phyloP scores from a whole-genome alignment of 2,888 invertebrate genomes.

The Andricus quercusramuli region DNA sequence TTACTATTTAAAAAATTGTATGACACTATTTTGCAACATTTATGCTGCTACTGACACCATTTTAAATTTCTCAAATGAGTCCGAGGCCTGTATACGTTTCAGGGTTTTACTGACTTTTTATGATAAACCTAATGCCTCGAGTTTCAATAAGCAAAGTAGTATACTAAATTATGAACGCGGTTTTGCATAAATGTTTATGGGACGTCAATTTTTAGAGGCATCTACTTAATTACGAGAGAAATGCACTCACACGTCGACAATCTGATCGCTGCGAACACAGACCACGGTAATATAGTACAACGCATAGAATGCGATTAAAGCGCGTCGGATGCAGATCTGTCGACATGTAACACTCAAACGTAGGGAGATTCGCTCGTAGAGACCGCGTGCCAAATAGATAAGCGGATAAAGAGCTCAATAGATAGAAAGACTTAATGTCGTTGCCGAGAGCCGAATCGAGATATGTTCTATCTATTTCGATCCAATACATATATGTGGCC shows the following conservation, averaged over 20 bases:
- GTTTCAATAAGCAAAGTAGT: no score
- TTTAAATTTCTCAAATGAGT: no score
- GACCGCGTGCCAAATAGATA: slow-evolving; percentile 48
- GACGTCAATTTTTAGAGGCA: not conserved
- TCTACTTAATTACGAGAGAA: not conserved
- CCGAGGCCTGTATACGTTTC: no score
- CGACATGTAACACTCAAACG: slow-evolving; percentile 15
- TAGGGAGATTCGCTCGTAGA: slow-evolving; percentile 27
- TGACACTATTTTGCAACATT: no score
- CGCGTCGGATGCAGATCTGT: slow-evolving; percentile 26
- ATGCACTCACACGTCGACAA: slow-evolving; percentile 3
- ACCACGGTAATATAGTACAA: not conserved
- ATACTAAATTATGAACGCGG: not conserved
- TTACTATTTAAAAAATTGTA: no score
- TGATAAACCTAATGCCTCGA: not conserved
- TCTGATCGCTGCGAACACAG: not conserved
- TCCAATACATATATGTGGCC: not conserved
- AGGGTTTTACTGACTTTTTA: not conserved
- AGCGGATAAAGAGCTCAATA: slow-evolving; percentile 49
- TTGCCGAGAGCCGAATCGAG: slow-evolving; percentile 34
- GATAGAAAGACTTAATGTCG: slow-evolving; percentile 46
- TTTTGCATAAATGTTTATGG: not conserved
- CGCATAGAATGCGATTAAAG: slow-evolving; percentile 24
- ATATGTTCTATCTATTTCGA: not conserved
- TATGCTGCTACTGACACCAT: no score